Conservation (phyloP, 1,140 invertebrate species). For the roundworm (Caenorhabditis elegans) region WBcel235 BX284605.5:14141001-14141500, state of each 20-base stretch:
- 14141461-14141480: too few relatives aligned
- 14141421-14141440: too few relatives aligned
- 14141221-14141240: neutral
- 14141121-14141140: neutral
- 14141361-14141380: neutral
- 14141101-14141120: constrained; percentile 12
- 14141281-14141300: neutral
- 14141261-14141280: neutral
- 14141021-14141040: neutral
- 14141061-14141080: neutral
- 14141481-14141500: too few relatives aligned
- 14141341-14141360: neutral
- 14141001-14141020: too few relatives aligned
- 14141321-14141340: neutral
- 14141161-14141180: neutral
- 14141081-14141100: constrained; percentile 14
- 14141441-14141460: too few relatives aligned
- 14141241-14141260: neutral
- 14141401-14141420: too few relatives aligned
- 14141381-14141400: too few relatives aligned
- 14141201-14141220: too few relatives aligned
- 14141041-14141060: neutral
- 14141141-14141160: neutral
- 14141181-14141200: too few relatives aligned
- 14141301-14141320: neutral